These are phyloP conservation scores for Agonopterix heracliana DNA, from an alignment of 2,888 invertebrate species.

Conservation along the genomic window DNA sequence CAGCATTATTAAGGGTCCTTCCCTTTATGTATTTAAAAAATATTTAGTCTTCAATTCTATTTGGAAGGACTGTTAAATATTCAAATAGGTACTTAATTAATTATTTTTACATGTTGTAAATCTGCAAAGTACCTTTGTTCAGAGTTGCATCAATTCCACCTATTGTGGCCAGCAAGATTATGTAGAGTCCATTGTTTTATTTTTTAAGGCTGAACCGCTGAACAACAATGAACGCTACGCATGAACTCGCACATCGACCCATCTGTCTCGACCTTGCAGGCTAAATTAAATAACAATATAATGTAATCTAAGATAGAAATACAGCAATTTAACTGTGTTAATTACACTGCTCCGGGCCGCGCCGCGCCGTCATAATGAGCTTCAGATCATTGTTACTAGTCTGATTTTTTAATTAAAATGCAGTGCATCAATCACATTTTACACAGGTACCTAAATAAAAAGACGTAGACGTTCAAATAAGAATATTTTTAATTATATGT, in stretches of 20 bases:
- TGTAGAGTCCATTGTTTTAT: conserved; percentile 39
- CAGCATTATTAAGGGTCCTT: too few relatives aligned
- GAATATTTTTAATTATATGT: too few relatives aligned
- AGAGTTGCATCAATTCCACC: conserved; percentile 26
- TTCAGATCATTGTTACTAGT: conserved; percentile 27
- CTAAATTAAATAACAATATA: conserved; percentile 17
- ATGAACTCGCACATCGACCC: conserved; percentile 21
- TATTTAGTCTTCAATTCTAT: too few relatives aligned
- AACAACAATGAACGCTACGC: conserved; percentile 38
- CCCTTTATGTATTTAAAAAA: too few relatives aligned
- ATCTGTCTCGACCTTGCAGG: conserved; percentile 25
- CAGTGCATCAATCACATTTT: too few relatives aligned
- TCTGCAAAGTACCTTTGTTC: neutral
- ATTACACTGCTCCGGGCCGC: neutral
- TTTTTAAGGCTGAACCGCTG: conserved; percentile 25
- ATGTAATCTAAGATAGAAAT: conserved; percentile 9
- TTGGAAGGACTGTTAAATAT: too few relatives aligned
- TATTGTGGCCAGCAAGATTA: conserved; percentile 25
- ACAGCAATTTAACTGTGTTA: conserved; percentile 5
- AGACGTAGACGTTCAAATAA: too few relatives aligned
- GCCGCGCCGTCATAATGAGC: neutral
- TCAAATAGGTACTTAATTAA: neutral
- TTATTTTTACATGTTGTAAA: neutral
- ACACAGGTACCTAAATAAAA: too few relatives aligned
- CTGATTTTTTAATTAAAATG: conserved; percentile 5